These are phyloP conservation scores for Cololabis saira DNA, from an alignment of 2,113 vertebrate genomes.

Conservation along the genomic window DNA sequence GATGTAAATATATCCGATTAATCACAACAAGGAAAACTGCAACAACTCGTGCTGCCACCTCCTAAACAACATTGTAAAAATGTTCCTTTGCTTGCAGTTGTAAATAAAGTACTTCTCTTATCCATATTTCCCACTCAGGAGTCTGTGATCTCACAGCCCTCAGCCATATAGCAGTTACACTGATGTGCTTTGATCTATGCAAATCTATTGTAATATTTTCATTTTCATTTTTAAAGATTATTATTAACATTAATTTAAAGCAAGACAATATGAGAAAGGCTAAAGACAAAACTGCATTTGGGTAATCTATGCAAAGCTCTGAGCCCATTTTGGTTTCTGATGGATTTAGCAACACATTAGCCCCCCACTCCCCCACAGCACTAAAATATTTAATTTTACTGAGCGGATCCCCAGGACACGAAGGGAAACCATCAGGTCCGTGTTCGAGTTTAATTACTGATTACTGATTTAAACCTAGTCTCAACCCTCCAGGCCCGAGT, in stretches of 20 bases:
- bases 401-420: constrained; percentile 87
- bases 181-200: constrained; percentile 84
- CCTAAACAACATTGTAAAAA: constrained; percentile 69
- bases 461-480: constrained; percentile 92
- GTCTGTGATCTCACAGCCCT: constrained; percentile 77
- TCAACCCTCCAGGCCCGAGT: constrained; percentile 87
- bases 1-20: constrained; percentile 84
- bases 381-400: constrained; percentile 91
- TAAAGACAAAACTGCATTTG: constrained; percentile 77
- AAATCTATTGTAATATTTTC: constrained; percentile 94
- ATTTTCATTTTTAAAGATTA: constrained; percentile 88
- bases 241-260: constrained; percentile 90
- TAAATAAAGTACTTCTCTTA: constrained; percentile 61
- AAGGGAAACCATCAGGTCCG: constrained; percentile 87
- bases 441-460: constrained; percentile 98
- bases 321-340: constrained; percentile 85
- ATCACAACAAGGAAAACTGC: constrained; percentile 75
- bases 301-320: constrained; percentile 86
- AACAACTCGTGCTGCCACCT: constrained; percentile 61
- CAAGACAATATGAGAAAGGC: constrained; percentile 81
- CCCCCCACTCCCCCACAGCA: constrained; percentile 86
- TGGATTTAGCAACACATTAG: constrained; percentile 91
- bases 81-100: constrained; percentile 68
- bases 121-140: constrained; percentile 42
- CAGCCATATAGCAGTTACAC: constrained; percentile 86